phyloP scores from a whole-genome alignment of 2,888 invertebrate species.

The Cephus sareptanus region DNA sequence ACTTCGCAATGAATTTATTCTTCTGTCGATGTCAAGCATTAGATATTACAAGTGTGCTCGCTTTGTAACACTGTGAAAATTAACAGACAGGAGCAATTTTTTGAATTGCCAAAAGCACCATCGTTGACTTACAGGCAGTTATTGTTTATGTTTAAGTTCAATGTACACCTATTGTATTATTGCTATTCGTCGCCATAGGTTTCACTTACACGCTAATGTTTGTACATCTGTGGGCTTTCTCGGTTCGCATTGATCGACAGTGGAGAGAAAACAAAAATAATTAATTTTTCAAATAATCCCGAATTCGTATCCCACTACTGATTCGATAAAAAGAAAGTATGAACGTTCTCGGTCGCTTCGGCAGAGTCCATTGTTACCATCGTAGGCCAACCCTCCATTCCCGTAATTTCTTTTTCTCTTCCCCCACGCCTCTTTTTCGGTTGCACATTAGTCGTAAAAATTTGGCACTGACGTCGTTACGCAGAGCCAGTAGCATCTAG shows the following conservation, averaged over 20 bases:
- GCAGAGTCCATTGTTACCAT: not conserved
- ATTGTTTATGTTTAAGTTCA: slow-evolving; percentile 27
- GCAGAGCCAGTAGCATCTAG: not conserved
- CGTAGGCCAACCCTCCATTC: not conserved
- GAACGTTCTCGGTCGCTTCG: not conserved
- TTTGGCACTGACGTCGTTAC: not conserved
- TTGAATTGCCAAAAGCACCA: slow-evolving; percentile 34
- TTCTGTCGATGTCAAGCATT: not conserved
- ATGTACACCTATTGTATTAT: slow-evolving; percentile 55
- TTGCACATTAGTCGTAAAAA: not conserved
- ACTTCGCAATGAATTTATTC: not conserved
- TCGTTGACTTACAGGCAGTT: slow-evolving; percentile 35
- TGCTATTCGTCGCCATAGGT: slow-evolving; percentile 53
- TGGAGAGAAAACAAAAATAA: slow-evolving; percentile 11
- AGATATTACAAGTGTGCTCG: not conserved
- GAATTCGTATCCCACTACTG: not conserved
- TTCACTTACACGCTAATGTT: slow-evolving; percentile 34
- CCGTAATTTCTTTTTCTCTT: not conserved
- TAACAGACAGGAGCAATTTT: not conserved
- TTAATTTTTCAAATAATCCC: not conserved
- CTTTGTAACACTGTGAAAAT: slow-evolving; percentile 19
- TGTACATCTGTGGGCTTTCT: slow-evolving; percentile 51
- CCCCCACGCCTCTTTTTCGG: not conserved
- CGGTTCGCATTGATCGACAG: slow-evolving; percentile 31
- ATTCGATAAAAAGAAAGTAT: not conserved